These are phyloP conservation scores for Neodiprion fabricii DNA, from an alignment of 1,140 invertebrate species.

Conservation along the genomic window DNA sequence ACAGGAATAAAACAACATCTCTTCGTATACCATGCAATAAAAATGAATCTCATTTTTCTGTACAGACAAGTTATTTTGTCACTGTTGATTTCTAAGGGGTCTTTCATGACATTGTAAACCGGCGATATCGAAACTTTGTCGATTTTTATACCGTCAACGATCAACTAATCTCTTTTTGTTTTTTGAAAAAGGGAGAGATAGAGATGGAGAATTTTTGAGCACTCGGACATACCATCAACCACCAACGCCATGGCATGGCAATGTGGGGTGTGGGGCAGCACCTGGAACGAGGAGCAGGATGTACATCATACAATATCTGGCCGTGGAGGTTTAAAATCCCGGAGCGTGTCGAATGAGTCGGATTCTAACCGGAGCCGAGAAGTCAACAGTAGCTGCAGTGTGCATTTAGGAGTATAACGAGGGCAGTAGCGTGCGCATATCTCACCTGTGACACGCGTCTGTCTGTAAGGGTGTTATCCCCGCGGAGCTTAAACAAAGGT, in stretches of 20 bases:
- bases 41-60: too few relatives aligned
- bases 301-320: not conserved
- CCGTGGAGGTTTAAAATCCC: not conserved
- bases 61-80: too few relatives aligned
- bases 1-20: too few relatives aligned
- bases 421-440: not conserved
- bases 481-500: not conserved
- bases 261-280: not conserved
- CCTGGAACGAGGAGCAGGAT: not conserved
- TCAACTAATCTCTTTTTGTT: too few relatives aligned
- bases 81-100: too few relatives aligned
- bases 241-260: not conserved
- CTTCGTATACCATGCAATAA: too few relatives aligned
- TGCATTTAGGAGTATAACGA: not conserved
- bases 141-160: too few relatives aligned
- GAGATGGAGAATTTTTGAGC: not conserved
- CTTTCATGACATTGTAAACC: too few relatives aligned
- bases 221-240: not conserved
- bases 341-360: not conserved
- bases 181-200: too few relatives aligned
- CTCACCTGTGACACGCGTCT: conserved; percentile 4
- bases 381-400: not conserved
- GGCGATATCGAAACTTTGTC: too few relatives aligned
- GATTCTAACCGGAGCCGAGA: not conserved
- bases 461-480: not conserved